A percentile compares a stretch with the other conserved stretches of the same genome.
Evolutionary conservation across 1,140 invertebrate species (phyloP).

Genomic region (Apis cerana): DNA sequence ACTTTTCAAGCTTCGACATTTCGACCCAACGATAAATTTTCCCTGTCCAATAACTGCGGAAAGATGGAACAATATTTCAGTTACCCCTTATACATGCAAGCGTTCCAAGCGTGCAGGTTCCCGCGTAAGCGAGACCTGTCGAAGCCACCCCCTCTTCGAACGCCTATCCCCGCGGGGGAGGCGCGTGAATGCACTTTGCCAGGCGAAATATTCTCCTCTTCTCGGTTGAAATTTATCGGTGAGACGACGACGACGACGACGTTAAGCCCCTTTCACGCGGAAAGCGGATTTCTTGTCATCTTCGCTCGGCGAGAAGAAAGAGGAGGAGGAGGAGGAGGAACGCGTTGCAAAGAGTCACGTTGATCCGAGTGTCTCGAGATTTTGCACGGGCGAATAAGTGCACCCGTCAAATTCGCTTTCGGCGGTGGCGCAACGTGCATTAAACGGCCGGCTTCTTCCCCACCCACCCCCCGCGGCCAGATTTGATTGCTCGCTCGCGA

Average conservation of each 20-base stretch:
- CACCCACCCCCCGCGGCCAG: neutral
- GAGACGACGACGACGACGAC: neutral
- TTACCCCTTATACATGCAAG: neutral
- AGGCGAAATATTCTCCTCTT: slow-evolving; percentile 51
- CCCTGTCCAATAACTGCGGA: neutral
- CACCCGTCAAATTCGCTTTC: slow-evolving; percentile 14
- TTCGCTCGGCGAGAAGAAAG: neutral
- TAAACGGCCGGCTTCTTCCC: slow-evolving; percentile 3
- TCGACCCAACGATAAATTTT: no score
- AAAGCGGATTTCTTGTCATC: slow-evolving; percentile 61
- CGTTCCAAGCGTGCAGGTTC: no score
- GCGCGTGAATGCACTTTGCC: slow-evolving; percentile 50
- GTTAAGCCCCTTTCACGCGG: slow-evolving; percentile 48
- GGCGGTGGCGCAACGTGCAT: neutral
- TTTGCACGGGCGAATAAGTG: slow-evolving; percentile 38
- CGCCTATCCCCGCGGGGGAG: slow-evolving; percentile 3
- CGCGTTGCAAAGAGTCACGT: slow-evolving; percentile 31
- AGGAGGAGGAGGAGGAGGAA: neutral
- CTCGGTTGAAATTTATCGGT: slow-evolving; percentile 53
- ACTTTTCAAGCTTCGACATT: no score
- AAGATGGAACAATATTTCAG: neutral
- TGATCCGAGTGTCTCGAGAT: slow-evolving; percentile 44
- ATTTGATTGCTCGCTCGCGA: slow-evolving; percentile 10
- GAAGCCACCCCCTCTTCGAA: slow-evolving; percentile 7
- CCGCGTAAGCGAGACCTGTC: neutral